Percentiles rank a stretch among this genome's conserved stretches.
phyloP scores from a whole-genome alignment of 2,797 vertebrate species.

The Meda fulgida region DNA sequence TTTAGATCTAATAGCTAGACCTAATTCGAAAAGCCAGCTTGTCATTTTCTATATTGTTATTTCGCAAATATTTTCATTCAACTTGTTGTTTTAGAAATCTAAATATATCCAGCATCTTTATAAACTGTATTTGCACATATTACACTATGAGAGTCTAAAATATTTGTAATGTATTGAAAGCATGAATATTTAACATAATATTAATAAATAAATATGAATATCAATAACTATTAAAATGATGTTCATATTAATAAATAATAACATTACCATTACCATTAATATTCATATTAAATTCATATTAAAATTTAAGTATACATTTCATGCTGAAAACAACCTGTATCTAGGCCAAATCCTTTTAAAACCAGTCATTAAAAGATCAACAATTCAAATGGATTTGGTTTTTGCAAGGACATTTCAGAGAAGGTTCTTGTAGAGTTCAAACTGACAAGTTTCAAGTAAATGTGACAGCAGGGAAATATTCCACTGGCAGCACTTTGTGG shows the following conservation, averaged over 20 bases:
- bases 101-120: not conserved
- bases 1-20: not conserved
- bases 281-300: not conserved
- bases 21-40: not conserved
- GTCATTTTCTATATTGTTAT: not conserved
- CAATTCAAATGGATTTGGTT: not conserved
- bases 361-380: not conserved
- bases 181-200: not conserved
- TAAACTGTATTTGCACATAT: not conserved
- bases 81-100: not conserved
- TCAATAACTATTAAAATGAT: not conserved
- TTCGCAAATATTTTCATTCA: not conserved
- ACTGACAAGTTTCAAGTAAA: slow-evolving; percentile 34
- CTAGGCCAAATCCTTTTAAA: not conserved
- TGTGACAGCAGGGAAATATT: slow-evolving; percentile 39
- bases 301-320: not conserved
- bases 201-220: not conserved
- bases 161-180: not conserved
- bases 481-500: slow-evolving; percentile 31
- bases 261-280: too few relatives aligned
- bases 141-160: not conserved
- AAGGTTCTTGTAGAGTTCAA: slow-evolving; percentile 10
- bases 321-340: not conserved
- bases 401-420: not conserved
- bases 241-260: not conserved